These are phyloP conservation scores for Cryptocheilus praepositus DNA, from an alignment of 2,888 invertebrate genomes.

Conservation along the genomic window DNA sequence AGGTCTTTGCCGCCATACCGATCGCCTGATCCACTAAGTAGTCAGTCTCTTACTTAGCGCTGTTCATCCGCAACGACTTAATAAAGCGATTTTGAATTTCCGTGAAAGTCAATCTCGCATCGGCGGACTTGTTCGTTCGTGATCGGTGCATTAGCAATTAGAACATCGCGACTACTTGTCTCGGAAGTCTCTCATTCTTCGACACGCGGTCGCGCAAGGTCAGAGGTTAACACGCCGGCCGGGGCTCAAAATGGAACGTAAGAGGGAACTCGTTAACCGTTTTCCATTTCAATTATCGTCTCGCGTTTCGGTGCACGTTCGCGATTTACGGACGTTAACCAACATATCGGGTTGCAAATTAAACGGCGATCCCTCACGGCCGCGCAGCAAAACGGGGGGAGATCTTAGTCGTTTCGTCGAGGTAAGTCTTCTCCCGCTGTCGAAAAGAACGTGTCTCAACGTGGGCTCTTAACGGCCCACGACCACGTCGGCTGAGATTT, in stretches of 20 bases:
- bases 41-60: too few species aligned
- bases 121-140: conserved; percentile 1
- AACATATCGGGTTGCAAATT: conserved; percentile 21
- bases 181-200: conserved; percentile 37
- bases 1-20: too few species aligned
- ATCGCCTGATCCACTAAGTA: too few species aligned
- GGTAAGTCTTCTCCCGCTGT: too few species aligned
- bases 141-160: conserved; percentile 27
- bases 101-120: not conserved
- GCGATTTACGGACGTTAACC: conserved; percentile 40
- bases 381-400: not conserved
- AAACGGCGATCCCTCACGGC: conserved; percentile 19
- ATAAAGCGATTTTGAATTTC: not conserved
- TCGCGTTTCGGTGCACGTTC: conserved; percentile 17
- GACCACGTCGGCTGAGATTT: too few species aligned
- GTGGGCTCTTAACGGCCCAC: too few species aligned
- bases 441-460: too few species aligned
- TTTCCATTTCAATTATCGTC: conserved; percentile 44
- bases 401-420: too few species aligned
- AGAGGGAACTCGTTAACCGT: conserved; percentile 25
- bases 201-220: conserved; percentile 35
- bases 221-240: conserved; percentile 34
- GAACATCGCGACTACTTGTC: conserved; percentile 19
- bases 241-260: conserved; percentile 42
- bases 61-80: too few species aligned